A percentile compares a stretch with the other conserved stretches of the same genome.
Evolutionary conservation across 2,888 invertebrate species (phyloP).

Genomic region (Eupithecia dodoneata): DNA sequence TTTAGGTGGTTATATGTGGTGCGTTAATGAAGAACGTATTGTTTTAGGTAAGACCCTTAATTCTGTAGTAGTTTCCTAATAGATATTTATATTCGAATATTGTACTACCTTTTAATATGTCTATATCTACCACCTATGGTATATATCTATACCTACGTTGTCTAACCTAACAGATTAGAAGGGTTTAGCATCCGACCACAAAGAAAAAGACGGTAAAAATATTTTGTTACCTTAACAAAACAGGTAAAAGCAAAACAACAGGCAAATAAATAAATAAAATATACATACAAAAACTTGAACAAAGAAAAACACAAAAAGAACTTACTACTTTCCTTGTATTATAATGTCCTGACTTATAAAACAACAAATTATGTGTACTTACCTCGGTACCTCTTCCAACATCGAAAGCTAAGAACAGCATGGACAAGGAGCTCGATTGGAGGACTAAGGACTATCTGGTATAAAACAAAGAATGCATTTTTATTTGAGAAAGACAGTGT

Average conservation of each 20-base stretch:
- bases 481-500: constrained; percentile 10
- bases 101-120: not conserved
- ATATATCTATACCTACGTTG: no score
- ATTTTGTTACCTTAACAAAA: not conserved
- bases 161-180: not conserved
- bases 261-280: no score
- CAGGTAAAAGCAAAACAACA: no score
- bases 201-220: not conserved
- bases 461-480: not conserved
- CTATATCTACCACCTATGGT: no score
- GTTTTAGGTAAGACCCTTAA: not conserved
- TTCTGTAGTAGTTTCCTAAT: not conserved
- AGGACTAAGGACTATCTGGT: not conserved
- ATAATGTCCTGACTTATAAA: no score
- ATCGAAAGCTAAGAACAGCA: not conserved
- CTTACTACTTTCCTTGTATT: no score
- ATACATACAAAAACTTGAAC: no score
- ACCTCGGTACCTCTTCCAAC: no score
- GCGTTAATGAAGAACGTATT: not conserved
- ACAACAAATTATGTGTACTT: no score
- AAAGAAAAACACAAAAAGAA: no score
- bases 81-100: not conserved
- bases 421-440: not conserved
- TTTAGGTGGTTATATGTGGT: not conserved
- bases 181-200: not conserved